These are phyloP conservation scores for Panzeria rudis DNA, from an alignment of 2,888 invertebrate species.

Conservation along the genomic window DNA sequence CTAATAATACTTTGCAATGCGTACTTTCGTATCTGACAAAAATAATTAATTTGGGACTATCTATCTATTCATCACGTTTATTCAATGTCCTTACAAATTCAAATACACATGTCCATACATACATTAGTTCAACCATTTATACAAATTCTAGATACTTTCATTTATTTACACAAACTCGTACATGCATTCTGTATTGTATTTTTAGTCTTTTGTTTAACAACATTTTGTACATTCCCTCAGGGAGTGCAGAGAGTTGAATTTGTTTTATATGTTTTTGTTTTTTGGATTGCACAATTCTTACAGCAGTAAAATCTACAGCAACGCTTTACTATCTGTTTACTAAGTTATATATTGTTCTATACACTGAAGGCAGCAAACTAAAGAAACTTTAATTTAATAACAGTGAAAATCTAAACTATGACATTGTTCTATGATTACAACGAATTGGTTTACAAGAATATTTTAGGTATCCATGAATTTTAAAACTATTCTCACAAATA, in stretches of 20 bases:
- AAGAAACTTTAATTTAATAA: constrained; percentile 13
- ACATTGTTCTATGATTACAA: no score
- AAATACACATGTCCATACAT: constrained; percentile 19
- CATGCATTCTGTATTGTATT: constrained; percentile 52
- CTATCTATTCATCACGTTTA: constrained; percentile 67
- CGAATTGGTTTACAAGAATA: no score
- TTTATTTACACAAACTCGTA: constrained; percentile 2
- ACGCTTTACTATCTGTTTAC: constrained; percentile 49
- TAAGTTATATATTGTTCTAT: constrained; percentile 48
- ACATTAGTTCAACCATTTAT: not conserved
- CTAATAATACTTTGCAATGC: constrained; percentile 36
- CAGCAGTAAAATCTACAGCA: constrained; percentile 44
- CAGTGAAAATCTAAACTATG: not conserved
- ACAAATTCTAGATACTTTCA: not conserved
- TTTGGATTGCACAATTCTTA: constrained; percentile 41
- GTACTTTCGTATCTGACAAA: constrained; percentile 54
- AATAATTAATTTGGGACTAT: constrained; percentile 67
- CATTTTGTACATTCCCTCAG: constrained; percentile 68
- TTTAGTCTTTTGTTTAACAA: constrained; percentile 63
- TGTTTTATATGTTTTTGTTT: constrained; percentile 46
- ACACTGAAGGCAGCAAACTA: constrained; percentile 17
- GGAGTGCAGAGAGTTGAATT: constrained; percentile 69
- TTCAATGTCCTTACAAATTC: constrained; percentile 52
- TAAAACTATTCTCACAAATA: no score
- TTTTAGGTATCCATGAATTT: no score